Percentiles rank a stretch among this genome's conserved stretches.
These are phyloP conservation scores for Aleiodes testaceus DNA, from an alignment of 2,888 invertebrate species.

Conservation along the genomic window DNA sequence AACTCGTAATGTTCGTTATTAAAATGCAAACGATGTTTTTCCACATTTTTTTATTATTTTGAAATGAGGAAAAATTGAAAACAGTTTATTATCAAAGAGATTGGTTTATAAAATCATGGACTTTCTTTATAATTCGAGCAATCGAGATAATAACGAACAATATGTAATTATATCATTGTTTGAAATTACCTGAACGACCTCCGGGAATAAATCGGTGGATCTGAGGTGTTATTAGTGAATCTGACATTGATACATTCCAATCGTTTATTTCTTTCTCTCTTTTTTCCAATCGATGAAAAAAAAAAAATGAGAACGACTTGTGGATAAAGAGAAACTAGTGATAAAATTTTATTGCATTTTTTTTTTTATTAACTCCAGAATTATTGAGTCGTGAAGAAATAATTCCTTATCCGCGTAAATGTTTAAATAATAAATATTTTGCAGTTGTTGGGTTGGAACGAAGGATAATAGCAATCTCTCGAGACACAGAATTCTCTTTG, in stretches of 20 bases:
- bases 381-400: neutral
- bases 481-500: slow-evolving; percentile 38
- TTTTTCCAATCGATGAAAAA: slow-evolving; percentile 2
- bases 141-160: slow-evolving; percentile 66
- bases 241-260: slow-evolving; percentile 68
- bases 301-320: neutral
- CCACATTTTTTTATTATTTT: neutral
- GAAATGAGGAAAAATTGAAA: neutral
- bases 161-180: slow-evolving; percentile 71
- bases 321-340: too few species aligned
- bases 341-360: too few species aligned
- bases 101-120: neutral
- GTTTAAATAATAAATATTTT: slow-evolving; percentile 11
- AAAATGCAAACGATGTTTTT: too few species aligned
- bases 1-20: neutral
- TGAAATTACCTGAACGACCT: slow-evolving; percentile 64
- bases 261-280: too few species aligned
- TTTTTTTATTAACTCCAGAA: too few species aligned
- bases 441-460: slow-evolving; percentile 40
- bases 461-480: slow-evolving; percentile 44
- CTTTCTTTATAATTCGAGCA: slow-evolving; percentile 63
- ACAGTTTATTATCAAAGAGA: neutral
- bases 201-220: slow-evolving; percentile 38
- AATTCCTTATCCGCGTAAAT: neutral
- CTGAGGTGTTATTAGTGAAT: slow-evolving; percentile 65